Conservation (phyloP, 2,797 vertebrate species). For the Strix occidentalis region DNA sequence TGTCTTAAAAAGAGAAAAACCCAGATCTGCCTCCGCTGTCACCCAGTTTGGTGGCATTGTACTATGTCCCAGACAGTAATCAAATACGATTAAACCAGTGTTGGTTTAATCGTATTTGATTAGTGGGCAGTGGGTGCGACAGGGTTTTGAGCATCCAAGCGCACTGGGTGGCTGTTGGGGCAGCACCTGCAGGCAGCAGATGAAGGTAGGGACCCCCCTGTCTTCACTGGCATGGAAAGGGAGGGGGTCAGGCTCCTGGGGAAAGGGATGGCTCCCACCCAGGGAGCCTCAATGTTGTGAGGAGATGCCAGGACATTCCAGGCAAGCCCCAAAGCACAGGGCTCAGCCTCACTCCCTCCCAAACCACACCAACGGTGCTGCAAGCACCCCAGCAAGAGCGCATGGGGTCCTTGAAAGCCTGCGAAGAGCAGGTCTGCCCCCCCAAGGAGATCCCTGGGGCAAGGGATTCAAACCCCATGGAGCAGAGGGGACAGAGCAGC, state of each 20-base stretch:
- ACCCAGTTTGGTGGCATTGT: background rate
- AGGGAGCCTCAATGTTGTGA: too few species aligned
- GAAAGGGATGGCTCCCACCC: background rate
- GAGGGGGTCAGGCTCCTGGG: background rate
- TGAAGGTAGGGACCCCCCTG: background rate
- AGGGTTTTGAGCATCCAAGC: background rate
- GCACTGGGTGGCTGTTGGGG: rapidly evolving
- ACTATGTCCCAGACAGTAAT: background rate
- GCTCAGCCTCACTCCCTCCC: background rate
- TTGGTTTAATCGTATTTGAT: background rate
- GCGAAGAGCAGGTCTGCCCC: rapidly evolving
- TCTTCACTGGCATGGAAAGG: background rate
- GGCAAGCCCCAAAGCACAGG: background rate
- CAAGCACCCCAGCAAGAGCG: background rate
- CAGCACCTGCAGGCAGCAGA: background rate
- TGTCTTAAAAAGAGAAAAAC: background rate
- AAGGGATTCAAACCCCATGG: rapidly evolving
- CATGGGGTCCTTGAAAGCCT: background rate
- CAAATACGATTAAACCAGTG: background rate
- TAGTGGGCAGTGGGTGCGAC: background rate
- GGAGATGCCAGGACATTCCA: background rate
- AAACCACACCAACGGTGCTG: rapidly evolving
- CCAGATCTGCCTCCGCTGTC: background rate
- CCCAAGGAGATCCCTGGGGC: too few species aligned
- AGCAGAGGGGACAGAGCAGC: too few species aligned